These are phyloP conservation scores for Drosophila eugracilis DNA, from an alignment of 1,140 invertebrate species.

Conservation along the genomic window DNA sequence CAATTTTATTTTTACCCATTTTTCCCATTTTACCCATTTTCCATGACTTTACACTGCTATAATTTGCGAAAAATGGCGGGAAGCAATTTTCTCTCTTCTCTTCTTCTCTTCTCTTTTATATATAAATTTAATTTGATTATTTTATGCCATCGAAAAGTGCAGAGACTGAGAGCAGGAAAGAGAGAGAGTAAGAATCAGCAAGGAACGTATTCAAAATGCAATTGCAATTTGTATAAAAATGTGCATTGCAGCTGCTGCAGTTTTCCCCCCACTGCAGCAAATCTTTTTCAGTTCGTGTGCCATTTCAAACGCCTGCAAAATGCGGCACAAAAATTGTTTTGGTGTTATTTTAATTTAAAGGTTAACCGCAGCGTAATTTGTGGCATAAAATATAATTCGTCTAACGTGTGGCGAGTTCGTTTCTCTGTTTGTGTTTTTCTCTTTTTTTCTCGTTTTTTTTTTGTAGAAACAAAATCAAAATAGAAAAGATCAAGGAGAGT, in stretches of 20 bases:
- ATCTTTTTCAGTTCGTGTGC: conserved; percentile 10
- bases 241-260: conserved; percentile 68
- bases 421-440: conserved; percentile 4
- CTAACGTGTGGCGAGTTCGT: conserved; percentile 54
- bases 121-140: conserved; percentile 80
- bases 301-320: conserved; percentile 49
- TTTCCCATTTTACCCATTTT: too few species aligned
- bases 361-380: conserved; percentile 83
- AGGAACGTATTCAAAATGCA: too few species aligned
- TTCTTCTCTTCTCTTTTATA: conserved; percentile 17
- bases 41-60: conserved; percentile 38
- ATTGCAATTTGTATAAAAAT: conserved; percentile 68
- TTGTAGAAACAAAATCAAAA: conserved; percentile 36
- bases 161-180: conserved; percentile 23
- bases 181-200: conserved; percentile 3
- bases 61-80: conserved; percentile 62
- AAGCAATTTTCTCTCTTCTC: conserved; percentile 41
- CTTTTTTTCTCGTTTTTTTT: neutral
- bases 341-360: conserved; percentile 84
- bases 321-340: conserved; percentile 81
- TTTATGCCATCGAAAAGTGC: conserved; percentile 60
- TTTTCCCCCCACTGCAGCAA: neutral
- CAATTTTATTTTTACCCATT: conserved; percentile 70
- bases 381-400: conserved; percentile 84
- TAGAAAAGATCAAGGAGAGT: conserved; percentile 42